Evolutionary conservation across 2,797 vertebrate genomes (phyloP).

Genomic region (Halcyon chelicuti): DNA sequence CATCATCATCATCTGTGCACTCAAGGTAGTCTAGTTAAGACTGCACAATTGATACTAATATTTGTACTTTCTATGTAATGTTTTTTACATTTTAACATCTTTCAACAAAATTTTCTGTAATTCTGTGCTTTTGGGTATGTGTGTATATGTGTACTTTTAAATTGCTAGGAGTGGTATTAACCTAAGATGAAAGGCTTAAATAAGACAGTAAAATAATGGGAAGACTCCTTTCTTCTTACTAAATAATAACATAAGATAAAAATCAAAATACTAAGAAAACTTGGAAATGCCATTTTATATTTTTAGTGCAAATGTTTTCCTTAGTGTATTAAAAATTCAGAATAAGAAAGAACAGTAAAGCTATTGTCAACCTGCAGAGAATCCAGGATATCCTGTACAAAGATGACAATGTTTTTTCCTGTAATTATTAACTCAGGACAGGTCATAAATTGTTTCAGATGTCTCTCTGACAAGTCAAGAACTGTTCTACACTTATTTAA

Average conservation of each 20-base stretch:
- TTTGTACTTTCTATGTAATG: background rate
- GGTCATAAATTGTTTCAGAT: background rate
- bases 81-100: background rate
- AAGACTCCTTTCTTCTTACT: background rate
- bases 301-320: background rate
- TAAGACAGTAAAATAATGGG: background rate
- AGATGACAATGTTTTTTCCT: background rate
- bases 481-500: background rate
- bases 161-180: background rate
- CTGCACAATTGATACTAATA: background rate
- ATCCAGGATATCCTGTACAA: background rate
- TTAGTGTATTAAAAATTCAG: background rate
- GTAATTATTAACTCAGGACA: background rate
- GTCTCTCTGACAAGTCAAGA: background rate
- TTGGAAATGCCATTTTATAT: background rate
- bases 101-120: background rate
- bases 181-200: background rate
- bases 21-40: background rate
- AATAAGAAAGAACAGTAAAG: background rate
- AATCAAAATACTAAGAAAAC: background rate
- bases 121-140: background rate
- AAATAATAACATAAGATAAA: background rate
- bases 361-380: background rate
- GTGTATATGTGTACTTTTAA: background rate
- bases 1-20: background rate